Evolutionary conservation across 2,888 invertebrate genomes (phyloP).

Genomic region (Chaetogeoica ovagalla): DNA sequence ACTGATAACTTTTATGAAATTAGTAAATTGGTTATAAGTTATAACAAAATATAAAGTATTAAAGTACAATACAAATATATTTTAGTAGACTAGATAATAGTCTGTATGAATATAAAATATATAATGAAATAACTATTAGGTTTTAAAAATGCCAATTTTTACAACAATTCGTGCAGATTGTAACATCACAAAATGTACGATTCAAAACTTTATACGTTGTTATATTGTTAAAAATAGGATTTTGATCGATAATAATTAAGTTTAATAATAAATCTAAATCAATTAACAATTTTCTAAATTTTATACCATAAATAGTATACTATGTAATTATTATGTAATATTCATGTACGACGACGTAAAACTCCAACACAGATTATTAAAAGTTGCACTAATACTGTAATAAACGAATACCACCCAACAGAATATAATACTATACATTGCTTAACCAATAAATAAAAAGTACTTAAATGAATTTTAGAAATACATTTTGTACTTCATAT

Average conservation of each 20-base stretch:
- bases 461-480: background rate
- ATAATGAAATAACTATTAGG: too few species aligned
- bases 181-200: too few species aligned
- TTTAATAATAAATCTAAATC: background rate
- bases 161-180: too few species aligned
- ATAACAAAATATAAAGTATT: background rate
- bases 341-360: background rate
- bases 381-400: background rate
- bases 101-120: too few species aligned
- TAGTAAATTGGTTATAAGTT: background rate
- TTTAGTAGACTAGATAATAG: background rate
- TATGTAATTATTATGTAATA: background rate
- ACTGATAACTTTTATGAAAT: too few species aligned
- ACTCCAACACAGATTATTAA: background rate
- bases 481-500: slow-evolving; percentile 39
- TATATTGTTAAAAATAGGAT: background rate
- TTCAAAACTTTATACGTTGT: background rate
- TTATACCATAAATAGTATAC: background rate
- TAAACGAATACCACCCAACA: slow-evolving; percentile 8
- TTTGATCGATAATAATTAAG: slow-evolving; percentile 9
- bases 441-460: background rate
- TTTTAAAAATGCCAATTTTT: too few species aligned
- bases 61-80: background rate
- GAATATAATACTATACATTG: background rate
- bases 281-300: background rate